phyloP scores from a whole-genome alignment of 2,888 invertebrate species.

The Cerastoderma edule region DNA sequence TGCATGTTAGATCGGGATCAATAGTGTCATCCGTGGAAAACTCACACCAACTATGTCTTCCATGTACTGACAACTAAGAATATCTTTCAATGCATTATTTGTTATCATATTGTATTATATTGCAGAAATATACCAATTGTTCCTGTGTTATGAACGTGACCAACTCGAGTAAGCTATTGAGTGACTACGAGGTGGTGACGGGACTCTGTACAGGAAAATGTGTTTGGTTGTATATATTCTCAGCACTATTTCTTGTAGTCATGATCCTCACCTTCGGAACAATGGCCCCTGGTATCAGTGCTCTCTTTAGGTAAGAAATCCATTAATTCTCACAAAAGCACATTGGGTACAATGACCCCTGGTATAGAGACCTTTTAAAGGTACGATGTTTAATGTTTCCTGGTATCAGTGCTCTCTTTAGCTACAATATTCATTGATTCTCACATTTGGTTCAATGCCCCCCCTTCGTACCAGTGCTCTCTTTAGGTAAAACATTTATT shows the following conservation, averaged over 20 bases:
- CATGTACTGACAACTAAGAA: too few species aligned
- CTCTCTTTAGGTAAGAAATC: slow-evolving; percentile 63
- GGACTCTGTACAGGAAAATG: slow-evolving; percentile 64
- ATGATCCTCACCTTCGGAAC: slow-evolving; percentile 69
- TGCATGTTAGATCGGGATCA: too few species aligned
- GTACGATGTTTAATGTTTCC: too few species aligned
- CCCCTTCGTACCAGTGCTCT: too few species aligned
- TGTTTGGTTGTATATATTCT: slow-evolving; percentile 62
- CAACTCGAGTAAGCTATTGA: too few species aligned
- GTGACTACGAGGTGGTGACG: slow-evolving; percentile 1
- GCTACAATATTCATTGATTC: slow-evolving; percentile 54
- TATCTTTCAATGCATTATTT: too few species aligned
- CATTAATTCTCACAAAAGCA: too few species aligned
- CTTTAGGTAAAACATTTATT: too few species aligned
- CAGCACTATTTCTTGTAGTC: slow-evolving; percentile 56
- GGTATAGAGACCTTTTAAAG: too few species aligned
- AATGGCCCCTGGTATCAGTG: slow-evolving; percentile 64
- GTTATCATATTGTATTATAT: too few species aligned
- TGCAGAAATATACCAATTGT: slow-evolving; percentile 40
- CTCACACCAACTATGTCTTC: too few species aligned
- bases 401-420: slow-evolving; percentile 59
- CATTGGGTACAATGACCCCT: slow-evolving; percentile 67
- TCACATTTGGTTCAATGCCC: slow-evolving; percentile 67
- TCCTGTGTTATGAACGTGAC: slow-evolving; percentile 33
- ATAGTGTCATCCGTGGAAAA: too few species aligned